phyloP scores from a whole-genome alignment of 2,113 vertebrate species.

The Etheostoma cragini region DNA sequence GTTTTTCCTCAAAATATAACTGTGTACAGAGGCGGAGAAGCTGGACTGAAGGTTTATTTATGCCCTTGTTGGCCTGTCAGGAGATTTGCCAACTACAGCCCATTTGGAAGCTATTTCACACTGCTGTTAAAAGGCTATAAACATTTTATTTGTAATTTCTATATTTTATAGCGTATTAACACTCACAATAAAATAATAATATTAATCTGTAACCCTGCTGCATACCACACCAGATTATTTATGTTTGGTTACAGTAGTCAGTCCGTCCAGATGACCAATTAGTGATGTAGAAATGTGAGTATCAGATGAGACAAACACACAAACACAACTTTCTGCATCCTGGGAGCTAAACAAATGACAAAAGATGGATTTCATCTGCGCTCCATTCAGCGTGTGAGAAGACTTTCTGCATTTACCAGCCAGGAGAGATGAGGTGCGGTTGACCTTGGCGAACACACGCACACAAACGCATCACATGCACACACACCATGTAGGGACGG shows the following conservation, averaged over 20 bases:
- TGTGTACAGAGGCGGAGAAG: not conserved
- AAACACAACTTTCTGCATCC: not conserved
- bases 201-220: conserved; percentile 23
- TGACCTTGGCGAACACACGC: conserved; percentile 73
- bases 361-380: conserved; percentile 16
- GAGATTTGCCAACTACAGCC: conserved; percentile 23
- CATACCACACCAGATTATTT: conserved; percentile 26
- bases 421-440: conserved; percentile 54
- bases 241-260: conserved; percentile 26
- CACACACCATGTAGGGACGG: conserved; percentile 26
- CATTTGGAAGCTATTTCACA: conserved; percentile 39
- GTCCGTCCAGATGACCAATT: conserved; percentile 24
- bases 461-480: conserved; percentile 34
- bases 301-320: not conserved
- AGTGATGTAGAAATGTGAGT: conserved; percentile 1
- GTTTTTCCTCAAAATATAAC: conserved; percentile 18
- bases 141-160: conserved; percentile 55
- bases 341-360: conserved; percentile 8
- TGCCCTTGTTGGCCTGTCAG: conserved; percentile 34
- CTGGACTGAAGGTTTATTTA: conserved; percentile 7
- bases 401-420: conserved; percentile 51
- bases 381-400: conserved; percentile 19
- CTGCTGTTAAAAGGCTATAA: conserved; percentile 54
- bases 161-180: conserved; percentile 55
- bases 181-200: conserved; percentile 47